Base-by-base conservation (phyloP, 1,140 invertebrate species). In the Brachionus koreanus region DNA sequence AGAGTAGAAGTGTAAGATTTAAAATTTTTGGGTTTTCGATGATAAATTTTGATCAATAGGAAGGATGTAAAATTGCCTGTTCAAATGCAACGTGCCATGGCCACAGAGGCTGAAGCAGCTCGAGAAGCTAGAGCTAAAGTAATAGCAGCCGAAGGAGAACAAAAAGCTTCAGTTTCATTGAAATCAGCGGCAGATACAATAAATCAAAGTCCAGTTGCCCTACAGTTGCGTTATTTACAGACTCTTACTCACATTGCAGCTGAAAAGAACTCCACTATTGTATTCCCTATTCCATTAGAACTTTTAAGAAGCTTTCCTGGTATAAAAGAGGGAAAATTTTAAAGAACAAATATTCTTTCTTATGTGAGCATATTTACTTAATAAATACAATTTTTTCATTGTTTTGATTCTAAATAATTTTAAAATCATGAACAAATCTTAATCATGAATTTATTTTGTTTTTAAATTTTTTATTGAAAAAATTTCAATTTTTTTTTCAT, bases 251-350 rank as follows among this genome's bases (percentile, higher is more conserved):
- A 94, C 9, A 97, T 98, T 87, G 95, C 95, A 57, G 94, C 95
- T 1, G 96, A 98, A 90, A 98, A 98, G 90, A 98, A 97, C 88
- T 97, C 96, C 2, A 98, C 96, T 6, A 98, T 98, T 85, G 94
- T 98, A 82, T 98, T 98, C 89, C 96, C 96, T 19, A 90, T 98
- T 84, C 95, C 95, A 35, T 94, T 97, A 86, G 95, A 97, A 86
- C 91, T 74, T 16, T n/a, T 69, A 29, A 69, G 65, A 37, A 37
- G 29, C n/a, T n/a, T 69, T 9, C 65, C 65, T 37, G 65, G 65
- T n/a, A 16, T 13, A 9, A 35, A n/a, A 65, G 61, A 65, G 19
- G 33, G 33, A 65, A 65, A 65, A 33, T 35, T 65, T 29, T 33
- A 65, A 29, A 35, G n/a, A 65, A 65, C 9, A 19, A 39, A 29